Evolutionary conservation across 37 sponge, comb jelly and placozoan species (phyloP), one percentile per base, ranked within the genome.

Genomic region (Ephydatia muelleri): DNA sequence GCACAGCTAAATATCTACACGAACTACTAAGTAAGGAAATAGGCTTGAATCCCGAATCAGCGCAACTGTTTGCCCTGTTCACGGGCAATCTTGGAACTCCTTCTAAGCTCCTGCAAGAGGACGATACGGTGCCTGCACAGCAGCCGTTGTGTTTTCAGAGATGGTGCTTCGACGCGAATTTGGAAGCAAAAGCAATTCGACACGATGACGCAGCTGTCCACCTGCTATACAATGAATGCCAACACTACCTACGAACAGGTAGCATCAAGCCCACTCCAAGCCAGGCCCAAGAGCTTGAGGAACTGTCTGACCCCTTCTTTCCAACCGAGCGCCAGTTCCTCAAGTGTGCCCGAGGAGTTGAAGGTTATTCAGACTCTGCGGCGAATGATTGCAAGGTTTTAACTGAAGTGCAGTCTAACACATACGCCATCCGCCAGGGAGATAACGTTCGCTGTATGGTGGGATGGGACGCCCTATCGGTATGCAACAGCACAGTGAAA

Each of bases 281-380:
- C 37, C 74, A 89, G 75, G 26, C 16, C 31, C 32, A 22, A 30
- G 70, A 79, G 35, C 57, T 89, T 21, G 81, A 84, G 67, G 70
- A 26, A 5, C 68, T 76, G 13, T 30, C 75, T 29, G 90, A 89
- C 67, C 90, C 90, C 32, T 66, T 23, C 38, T 89, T 89, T 48
- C 85, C 90, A 22, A 80, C 85, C n/a, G 81, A 80, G 70, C 64
- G 85, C 37, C 90, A 89, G 70, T 89, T 65, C 70, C 65, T 89
- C 57, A 85, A 89, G 35, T 33, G 36, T 19, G 79, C 72, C 12
- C 29, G 35, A 9, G 39, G 43, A 29, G 26, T 78, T 25, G 31
- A 72, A 8, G 86, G 86, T 2, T 85, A 85, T 43, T 4, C 32
- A 34, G 23, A 70, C 16, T 33, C 21, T 4, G 2, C 21, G 0